Base-by-base conservation (phyloP, 2,888 invertebrate species). In the Lamproptera curius region DNA sequence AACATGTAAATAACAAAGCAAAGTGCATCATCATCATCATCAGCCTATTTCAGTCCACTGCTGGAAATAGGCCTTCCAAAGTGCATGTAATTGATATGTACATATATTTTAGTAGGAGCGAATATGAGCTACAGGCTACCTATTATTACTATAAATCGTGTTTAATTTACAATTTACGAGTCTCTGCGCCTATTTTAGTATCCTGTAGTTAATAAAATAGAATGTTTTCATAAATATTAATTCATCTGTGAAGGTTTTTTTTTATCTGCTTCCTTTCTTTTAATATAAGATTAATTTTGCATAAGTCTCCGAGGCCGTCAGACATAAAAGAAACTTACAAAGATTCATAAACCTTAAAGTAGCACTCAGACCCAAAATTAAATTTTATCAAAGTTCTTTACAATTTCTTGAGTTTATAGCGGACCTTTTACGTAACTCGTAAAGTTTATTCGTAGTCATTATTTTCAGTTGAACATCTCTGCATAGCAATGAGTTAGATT, bases 341-440 rank as follows among this genome's bases (percentile, higher is more conserved):
- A 47, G 42, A 47, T 47, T 47, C 42, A 47, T 38, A 38, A 47
- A 42, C 33, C 42, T 47, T 47, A 47, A 47, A 38, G 42, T 42
- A 37, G 42, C 33, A 33, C 42, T 47, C 31, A 38, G 47, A 38
- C 42, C 37, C 42, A 37, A 47, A 47, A 47, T 47, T 47, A 38
- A 47, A 42, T 47, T 47, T 47, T 47, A 42, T 42, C 42, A 47
- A 47, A 47, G 37, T 47, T 47, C 42, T 47, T 47, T 47, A 47
- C 47, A 42, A 47, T 42, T 47, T 47, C 38, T 42, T 47, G 47
- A 38, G 47, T 47, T 47, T 47, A 47, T 38, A 15, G 42, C 42
- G 42, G 42, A 47, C 42, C 42, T 33, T 42, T 42, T 38, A 33
- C 23, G 23, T 42, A 13, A 42, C 34, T 45, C 37, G 42, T 47